Conservation (phyloP, 2,888 invertebrate species). For the Drosophila putrida region DNA sequence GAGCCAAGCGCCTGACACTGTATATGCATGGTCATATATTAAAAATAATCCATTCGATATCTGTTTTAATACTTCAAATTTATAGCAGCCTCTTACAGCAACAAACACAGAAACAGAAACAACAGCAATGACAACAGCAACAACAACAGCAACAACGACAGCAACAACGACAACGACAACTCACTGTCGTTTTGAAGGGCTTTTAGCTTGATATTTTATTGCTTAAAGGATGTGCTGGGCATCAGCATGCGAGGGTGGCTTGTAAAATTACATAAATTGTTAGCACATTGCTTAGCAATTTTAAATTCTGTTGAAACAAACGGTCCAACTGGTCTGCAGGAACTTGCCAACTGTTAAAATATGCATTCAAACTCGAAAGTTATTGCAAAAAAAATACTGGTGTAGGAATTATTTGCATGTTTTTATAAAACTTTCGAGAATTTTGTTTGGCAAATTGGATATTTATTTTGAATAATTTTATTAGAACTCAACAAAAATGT, state of each 20-base stretch:
- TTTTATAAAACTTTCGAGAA: no score
- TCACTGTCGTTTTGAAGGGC: constrained; percentile 73
- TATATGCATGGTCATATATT: constrained; percentile 73
- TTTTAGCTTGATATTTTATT: constrained; percentile 77
- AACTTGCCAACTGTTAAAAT: background rate
- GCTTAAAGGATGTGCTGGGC: constrained; percentile 68
- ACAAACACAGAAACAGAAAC: constrained; percentile 34
- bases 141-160: constrained; percentile 28
- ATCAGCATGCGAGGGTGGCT: constrained; percentile 54
- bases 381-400: no score
- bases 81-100: constrained; percentile 68
- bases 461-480: no score
- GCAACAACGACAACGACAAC: constrained; percentile 46
- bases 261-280: background rate
- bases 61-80: constrained; percentile 78
- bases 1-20: constrained; percentile 35
- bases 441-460: no score
- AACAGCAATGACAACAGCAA: constrained; percentile 30
- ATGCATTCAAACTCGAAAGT: background rate
- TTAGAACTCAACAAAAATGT: no score
- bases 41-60: constrained; percentile 79
- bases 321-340: background rate
- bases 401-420: no score
- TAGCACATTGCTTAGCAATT: background rate
- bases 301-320: background rate